Conservation (phyloP, 2,113 vertebrate species). For the Sylvia atricapilla region DNA sequence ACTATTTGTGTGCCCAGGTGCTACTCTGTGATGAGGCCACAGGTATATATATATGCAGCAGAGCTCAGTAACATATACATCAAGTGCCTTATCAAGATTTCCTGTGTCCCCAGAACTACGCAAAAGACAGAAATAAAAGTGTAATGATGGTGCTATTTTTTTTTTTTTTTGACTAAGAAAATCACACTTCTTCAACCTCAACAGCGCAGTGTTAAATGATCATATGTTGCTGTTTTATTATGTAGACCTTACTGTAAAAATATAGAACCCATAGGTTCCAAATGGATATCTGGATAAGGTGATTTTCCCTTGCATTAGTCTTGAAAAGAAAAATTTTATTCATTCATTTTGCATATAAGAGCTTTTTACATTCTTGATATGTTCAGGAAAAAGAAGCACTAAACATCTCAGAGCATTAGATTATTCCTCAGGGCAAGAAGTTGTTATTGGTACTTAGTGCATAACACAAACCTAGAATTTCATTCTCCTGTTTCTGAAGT, state of each 20-base stretch:
- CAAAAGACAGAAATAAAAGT: neutral
- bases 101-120: neutral
- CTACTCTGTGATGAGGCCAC: neutral
- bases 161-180: neutral
- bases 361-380: neutral
- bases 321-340: neutral
- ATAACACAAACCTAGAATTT: neutral
- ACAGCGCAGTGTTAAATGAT: neutral
- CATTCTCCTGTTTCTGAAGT: neutral
- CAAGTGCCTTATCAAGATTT: neutral
- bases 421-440: neutral
- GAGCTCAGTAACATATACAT: neutral
- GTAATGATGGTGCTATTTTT: rapidly evolving
- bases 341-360: neutral
- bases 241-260: neutral
- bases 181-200: neutral
- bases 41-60: neutral
- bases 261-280: neutral
- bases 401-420: neutral
- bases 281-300: neutral
- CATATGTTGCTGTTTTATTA: neutral
- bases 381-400: neutral
- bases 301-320: neutral
- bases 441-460: neutral
- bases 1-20: neutral